Evolutionary conservation across 1,140 invertebrate species (phyloP), one percentile per base, ranked within the genome.

Genomic region (Drosophila bocqueti): DNA sequence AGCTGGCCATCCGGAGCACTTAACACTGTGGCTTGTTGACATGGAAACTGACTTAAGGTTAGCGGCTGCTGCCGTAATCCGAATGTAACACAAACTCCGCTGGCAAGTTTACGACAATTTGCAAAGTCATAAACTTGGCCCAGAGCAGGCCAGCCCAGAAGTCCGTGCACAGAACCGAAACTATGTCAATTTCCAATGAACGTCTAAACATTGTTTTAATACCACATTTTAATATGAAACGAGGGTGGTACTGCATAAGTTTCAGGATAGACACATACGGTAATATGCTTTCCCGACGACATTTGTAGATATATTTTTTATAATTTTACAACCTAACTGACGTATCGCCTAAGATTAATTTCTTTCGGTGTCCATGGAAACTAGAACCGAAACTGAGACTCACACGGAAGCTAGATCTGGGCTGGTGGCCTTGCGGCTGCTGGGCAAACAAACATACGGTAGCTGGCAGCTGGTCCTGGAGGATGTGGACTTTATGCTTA

Each of bases 401-500:
- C 40, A 31, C 31, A 34, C 57, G 26, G 21, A 18, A n/a, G 52
- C 10, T n/a, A 38, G 46, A 26, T 38, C 63, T 68, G 63, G 40
- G 40, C 69, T 42, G 49, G 16, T 50, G 69, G 63, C 54, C 67
- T 34, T 73, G 69, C 38, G 69, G 69, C 54, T 73, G 63, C 54
- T 24, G 54, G 55, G 67, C 69, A 73, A 73, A 73, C 69, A 73
- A 50, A 61, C 54, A 52, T 73, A 73, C 68, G 69, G 54, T 52
- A 50, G 29, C 52, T 73, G 45, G 29, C 69, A 73, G 69, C 69
- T 73, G 69, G 50, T 73, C 52, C 67, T 60, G 54, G 54, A 73
- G 69, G 66, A 72, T 73, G 67, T 80, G 72, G 84, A 84, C 84
- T 87, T 87, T 87, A 87, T 87, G 81, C 83, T 89, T 87, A 87